These are phyloP conservation scores for Heloderma charlesbogerti DNA, from an alignment of 2,113 vertebrate species.

Conservation along the genomic window DNA sequence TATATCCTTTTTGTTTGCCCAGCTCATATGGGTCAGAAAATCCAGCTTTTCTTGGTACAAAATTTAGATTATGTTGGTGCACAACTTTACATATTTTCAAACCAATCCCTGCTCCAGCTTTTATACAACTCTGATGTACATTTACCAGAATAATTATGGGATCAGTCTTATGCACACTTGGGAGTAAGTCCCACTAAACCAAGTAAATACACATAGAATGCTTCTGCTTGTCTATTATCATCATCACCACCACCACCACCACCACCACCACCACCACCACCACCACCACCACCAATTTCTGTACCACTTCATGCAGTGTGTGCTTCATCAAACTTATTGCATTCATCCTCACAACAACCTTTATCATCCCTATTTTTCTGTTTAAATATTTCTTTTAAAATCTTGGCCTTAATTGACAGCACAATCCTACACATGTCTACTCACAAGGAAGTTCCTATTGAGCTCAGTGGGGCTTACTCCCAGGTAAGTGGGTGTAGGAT, in stretches of 20 bases:
- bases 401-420: not conserved
- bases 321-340: not conserved
- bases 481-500: not conserved
- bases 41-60: not conserved
- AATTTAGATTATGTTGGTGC: not conserved
- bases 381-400: not conserved
- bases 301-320: not conserved
- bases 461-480: not conserved
- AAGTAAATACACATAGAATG: not conserved
- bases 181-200: not conserved
- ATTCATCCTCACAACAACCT: not conserved
- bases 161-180: not conserved
- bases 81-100: not conserved
- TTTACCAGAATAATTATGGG: not conserved
- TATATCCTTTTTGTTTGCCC: not conserved
- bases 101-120: too few species aligned
- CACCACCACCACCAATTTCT: too few species aligned
- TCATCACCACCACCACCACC: not conserved
- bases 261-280: too few species aligned
- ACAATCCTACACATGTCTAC: not conserved
- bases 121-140: not conserved
- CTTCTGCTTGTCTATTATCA: not conserved
- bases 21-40: not conserved
- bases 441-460: not conserved
- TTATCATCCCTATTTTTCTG: not conserved